These are phyloP conservation scores for Meteorus colon DNA, from an alignment of 2,888 invertebrate species.

Conservation along the genomic window DNA sequence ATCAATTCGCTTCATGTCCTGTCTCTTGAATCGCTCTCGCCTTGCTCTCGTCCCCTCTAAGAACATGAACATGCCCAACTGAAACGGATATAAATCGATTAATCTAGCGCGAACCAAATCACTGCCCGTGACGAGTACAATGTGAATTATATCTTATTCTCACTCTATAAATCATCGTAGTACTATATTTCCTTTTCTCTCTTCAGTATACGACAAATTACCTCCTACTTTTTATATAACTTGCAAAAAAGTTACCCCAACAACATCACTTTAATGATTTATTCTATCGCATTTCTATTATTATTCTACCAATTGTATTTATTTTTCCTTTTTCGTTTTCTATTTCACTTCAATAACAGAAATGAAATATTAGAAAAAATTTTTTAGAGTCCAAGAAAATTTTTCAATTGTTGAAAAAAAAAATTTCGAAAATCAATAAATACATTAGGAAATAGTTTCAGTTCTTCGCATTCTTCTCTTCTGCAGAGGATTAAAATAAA, in stretches of 20 bases:
- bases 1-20: not conserved
- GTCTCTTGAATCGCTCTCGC: not conserved
- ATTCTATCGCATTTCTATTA: too few species aligned
- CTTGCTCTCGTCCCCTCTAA: not conserved
- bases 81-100: slow-evolving; percentile 56
- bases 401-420: too few species aligned
- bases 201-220: not conserved
- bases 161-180: slow-evolving; percentile 13
- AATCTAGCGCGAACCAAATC: slow-evolving; percentile 47
- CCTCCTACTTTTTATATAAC: slow-evolving; percentile 5
- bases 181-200: not conserved
- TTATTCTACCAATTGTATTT: too few species aligned
- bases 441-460: too few species aligned
- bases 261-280: too few species aligned
- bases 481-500: too few species aligned
- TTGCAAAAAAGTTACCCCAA: not conserved
- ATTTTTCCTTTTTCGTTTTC: too few species aligned
- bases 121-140: slow-evolving; percentile 55
- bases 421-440: too few species aligned
- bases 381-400: too few species aligned
- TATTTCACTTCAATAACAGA: too few species aligned
- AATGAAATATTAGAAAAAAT: too few species aligned
- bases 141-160: slow-evolving; percentile 60
- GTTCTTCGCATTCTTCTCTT: too few species aligned
- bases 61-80: slow-evolving; percentile 37